phyloP scores from a whole-genome alignment of 1,140 invertebrate genomes.

The Orussus abietinus region DNA sequence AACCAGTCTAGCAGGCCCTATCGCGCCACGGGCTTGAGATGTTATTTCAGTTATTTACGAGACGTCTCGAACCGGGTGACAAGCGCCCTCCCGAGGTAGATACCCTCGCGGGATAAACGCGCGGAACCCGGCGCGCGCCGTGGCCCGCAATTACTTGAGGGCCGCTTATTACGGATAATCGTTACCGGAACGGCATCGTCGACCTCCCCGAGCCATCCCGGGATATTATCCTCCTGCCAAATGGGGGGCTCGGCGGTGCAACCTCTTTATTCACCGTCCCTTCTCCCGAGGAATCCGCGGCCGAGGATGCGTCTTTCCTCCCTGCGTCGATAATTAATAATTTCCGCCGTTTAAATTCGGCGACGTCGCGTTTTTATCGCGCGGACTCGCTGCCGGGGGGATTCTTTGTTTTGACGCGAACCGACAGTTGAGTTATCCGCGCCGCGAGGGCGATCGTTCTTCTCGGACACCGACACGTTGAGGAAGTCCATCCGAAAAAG shows the following conservation, averaged over 20 bases:
- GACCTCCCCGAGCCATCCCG: too few species aligned
- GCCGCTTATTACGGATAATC: slow-evolving; percentile 38
- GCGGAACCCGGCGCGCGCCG: slow-evolving; percentile 1
- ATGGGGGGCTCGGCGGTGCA: too few species aligned
- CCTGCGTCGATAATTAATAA: too few species aligned
- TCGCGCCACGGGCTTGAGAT: slow-evolving; percentile 26
- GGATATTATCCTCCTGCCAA: too few species aligned
- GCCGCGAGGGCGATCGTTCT: slow-evolving; percentile 35
- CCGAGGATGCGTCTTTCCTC: too few species aligned
- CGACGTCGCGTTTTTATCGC: too few species aligned
- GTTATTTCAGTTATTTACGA: slow-evolving; percentile 39
- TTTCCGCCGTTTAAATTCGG: too few species aligned
- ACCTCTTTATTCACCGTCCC: too few species aligned
- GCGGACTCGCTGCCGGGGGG: too few species aligned
- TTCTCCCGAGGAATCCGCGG: too few species aligned
- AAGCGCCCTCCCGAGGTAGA: slow-evolving; percentile 28
- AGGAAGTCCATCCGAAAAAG: slow-evolving; percentile 38
- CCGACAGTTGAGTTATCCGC: slow-evolving; percentile 36
- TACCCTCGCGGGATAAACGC: slow-evolving; percentile 21
- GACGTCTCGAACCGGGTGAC: slow-evolving; percentile 35
- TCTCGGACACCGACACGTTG: slow-evolving; percentile 27
- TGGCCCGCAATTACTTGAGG: slow-evolving; percentile 37
- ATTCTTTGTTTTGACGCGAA: slow-evolving; percentile 36
- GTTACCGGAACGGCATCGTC: too few species aligned
- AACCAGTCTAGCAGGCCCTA: slow-evolving; percentile 9